Evolutionary conservation across 2,797 vertebrate species (phyloP), one percentile per base, ranked within the genome.

Genomic region (Bovichtus variegatus): DNA sequence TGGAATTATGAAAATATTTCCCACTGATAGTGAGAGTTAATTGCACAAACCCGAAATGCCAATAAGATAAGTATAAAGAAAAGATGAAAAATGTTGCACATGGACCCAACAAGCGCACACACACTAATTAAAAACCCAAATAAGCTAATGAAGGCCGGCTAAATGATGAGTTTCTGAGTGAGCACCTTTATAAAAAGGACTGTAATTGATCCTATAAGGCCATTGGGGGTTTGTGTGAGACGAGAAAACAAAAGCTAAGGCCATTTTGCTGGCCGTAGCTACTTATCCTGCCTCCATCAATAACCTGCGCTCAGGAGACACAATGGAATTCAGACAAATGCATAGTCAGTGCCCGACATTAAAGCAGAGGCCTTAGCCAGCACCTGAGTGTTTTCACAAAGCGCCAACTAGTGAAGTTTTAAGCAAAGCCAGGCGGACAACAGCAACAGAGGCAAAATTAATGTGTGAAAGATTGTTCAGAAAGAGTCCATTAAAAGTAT

Each of bases 191-290:
- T 83, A 77, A 58, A 87, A 73, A 51, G 44, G 51, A 51, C 74
- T 76, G 69, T 90, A 93, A 92, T 91, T 91, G 89, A 94, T 93
- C 89, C 92, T 85, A 92, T 91, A 86, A 89, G 84, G 61, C 84
- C 83, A 91, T 91, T 92, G 89, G 85, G 82, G 81, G 82, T 88
- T 82, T 76, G 80, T 84, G 82, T 54, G 71, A 84, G 80, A 92
- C 76, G 80, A 82, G 81, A 91, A 94, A 93, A 92, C 84, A 89
- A 92, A 87, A 81, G 83, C 83, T 69, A 68, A 78, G 73, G 55
- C 76, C 73, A 54, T 87, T 79, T 64, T 64, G 62, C 65, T 59
- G 5, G 43, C 71, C 44, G 62, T 80, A 84, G 83, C 81, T 69
- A 80, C 81, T 88, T 81, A 81, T n/a, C 6, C 55, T 15, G 63